Evolutionary conservation across 1,140 invertebrate species (phyloP).

Genomic region (Vanessa tameamea): DNA sequence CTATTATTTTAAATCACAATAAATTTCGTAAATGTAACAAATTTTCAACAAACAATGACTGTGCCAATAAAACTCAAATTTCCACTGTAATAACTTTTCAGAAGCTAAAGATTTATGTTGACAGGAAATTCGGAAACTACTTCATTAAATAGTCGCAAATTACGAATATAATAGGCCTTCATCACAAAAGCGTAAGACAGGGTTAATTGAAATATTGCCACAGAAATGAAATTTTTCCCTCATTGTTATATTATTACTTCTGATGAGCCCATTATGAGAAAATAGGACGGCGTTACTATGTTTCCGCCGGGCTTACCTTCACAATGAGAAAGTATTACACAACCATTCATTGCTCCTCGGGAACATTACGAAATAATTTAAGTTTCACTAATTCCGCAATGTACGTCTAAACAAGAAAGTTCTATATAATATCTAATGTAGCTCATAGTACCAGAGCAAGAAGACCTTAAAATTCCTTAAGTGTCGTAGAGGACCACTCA

Average conservation of each 20-base stretch:
- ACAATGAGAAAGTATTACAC: constrained; percentile 12
- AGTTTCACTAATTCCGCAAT: background rate
- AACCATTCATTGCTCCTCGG: background rate
- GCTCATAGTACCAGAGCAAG: too few species aligned
- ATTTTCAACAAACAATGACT: constrained; percentile 4
- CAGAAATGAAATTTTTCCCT: constrained; percentile 12
- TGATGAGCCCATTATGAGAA: constrained; percentile 17
- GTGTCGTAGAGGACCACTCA: constrained; percentile 1
- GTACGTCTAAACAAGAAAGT: background rate
- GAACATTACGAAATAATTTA: background rate
- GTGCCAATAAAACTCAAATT: background rate
- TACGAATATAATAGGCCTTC: constrained; percentile 1
- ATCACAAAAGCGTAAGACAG: constrained; percentile 15
- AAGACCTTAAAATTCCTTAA: constrained; percentile 11
- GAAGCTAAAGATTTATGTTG: background rate
- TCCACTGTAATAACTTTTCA: constrained; percentile 2
- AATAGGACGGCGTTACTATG: constrained; percentile 17
- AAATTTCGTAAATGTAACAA: background rate
- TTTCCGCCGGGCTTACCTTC: constrained; percentile 7
- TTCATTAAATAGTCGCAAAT: constrained; percentile 11
- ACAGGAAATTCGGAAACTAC: constrained; percentile 11
- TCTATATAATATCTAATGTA: background rate
- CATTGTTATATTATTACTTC: constrained; percentile 24
- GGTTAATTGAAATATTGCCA: constrained; percentile 21
- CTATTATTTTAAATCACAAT: background rate